Base-by-base conservation (phyloP, 2,797 vertebrate species). In the Sebastes diaconus region DNA sequence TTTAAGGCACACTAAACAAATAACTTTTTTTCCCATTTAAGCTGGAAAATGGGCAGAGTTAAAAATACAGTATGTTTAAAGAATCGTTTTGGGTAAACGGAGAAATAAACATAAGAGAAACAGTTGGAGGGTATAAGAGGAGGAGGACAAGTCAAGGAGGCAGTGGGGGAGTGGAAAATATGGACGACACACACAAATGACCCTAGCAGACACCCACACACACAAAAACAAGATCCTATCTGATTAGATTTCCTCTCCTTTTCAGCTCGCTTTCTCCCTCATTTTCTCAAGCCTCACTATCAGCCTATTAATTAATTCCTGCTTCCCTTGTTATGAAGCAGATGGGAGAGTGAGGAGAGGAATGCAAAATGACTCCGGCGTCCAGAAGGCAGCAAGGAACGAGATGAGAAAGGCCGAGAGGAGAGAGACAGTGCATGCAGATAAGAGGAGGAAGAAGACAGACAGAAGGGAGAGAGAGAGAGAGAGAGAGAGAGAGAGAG, bases 241-340 rank as follows among this genome's bases (percentile, higher is more conserved):
- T 71, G 88, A 93, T 92, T 85, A 83, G 73, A 79, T 88, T 76
- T 66, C 59, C 70, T 85, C 79, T 80, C 75, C 77, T 63, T 82
- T 86, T 84, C 81, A 83, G 80, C 75, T 76, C 54, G 1, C 71
- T 82, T 77, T 84, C 52, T 3, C 65, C n/a, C 8, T 12, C 3
- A 65, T 86, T 87, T 93, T 88, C 77, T 80, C 76, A 25, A 58
- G 81, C 80, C 71, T 83, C 83, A 79, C 75, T 80, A 89, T 91
- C 82, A 82, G 82, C 84, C 83, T 76, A 85, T 89, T 92, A 92
- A 93, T 93, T 93, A 91, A 93, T 82, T 91, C 75, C 77, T 83
- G 81, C 87, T 88, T 80, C 75, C 75, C 85, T 87, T 81, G 87
- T 90, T 89, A 90, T 81, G 88, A 83, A 89, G 84, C 90, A 92